These are phyloP conservation scores for Lamellibrachia luymesi DNA, from an alignment of 1,140 invertebrate species.

Conservation along the genomic window DNA sequence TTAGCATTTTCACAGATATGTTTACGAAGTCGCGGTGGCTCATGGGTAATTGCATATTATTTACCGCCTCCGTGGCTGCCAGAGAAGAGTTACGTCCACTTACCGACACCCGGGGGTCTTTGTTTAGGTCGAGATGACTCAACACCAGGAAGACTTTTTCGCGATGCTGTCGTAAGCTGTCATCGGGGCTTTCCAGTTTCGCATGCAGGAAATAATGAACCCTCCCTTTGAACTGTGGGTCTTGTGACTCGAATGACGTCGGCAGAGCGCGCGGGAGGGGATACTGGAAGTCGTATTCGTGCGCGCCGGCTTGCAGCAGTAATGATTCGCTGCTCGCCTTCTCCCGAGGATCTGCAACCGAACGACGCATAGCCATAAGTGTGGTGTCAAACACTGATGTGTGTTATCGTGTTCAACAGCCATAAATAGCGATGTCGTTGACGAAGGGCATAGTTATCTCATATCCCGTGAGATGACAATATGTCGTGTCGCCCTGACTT, in stretches of 20 bases:
- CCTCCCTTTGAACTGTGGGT: slow-evolving; percentile 64
- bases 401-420: too few relatives aligned
- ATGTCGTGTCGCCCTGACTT: too few relatives aligned
- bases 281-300: slow-evolving; percentile 27
- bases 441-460: too few relatives aligned
- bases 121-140: slow-evolving; percentile 91
- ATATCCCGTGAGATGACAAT: too few relatives aligned
- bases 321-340: not conserved
- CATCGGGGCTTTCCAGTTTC: slow-evolving; percentile 82
- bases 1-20: too few relatives aligned
- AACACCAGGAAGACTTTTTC: slow-evolving; percentile 96
- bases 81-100: not conserved
- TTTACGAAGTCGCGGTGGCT: too few relatives aligned
- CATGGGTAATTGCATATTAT: not conserved
- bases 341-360: slow-evolving; percentile 18
- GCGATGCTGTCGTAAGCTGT: slow-evolving; percentile 86
- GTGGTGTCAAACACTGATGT: too few relatives aligned
- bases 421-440: too few relatives aligned
- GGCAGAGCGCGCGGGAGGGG: slow-evolving; percentile 19
- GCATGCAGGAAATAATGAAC: slow-evolving; percentile 92
- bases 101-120: slow-evolving; percentile 67
- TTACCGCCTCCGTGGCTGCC: not conserved
- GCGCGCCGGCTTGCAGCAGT: slow-evolving; percentile 20
- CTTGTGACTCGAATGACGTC: slow-evolving; percentile 26
- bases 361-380: not conserved